Evolutionary conservation across 2,113 vertebrate species (phyloP), one percentile per base, ranked within the genome.

Genomic region (Phylloscopus trochilus): DNA sequence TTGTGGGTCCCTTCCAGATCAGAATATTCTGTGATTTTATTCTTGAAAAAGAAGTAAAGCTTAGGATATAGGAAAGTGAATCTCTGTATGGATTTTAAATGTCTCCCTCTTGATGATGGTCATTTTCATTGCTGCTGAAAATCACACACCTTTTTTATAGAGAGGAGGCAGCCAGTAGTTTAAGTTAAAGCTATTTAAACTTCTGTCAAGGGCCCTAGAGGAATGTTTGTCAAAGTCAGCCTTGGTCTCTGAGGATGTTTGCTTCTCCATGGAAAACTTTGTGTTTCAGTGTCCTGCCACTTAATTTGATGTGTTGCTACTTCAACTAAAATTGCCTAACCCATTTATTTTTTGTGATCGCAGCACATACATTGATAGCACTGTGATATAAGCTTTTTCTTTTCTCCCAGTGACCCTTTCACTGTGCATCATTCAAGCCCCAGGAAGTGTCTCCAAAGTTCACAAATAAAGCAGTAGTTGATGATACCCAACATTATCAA

Each of bases 51-150:
- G 35, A 63, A 91, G 51, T 84, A 80, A 72, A 75, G 46, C 31
- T 87, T 39, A 56, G 51, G 43, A 15, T 62, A 31, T n/a, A 79
- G 46, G 39, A 70, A 92, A 94, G 51, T 78, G 62, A 77, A 91
- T 46, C 37, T 37, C 43, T 60, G 31, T 80, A 47, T 86, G 68
- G 77, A 80, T 93, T 96, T 89, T 59, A 91, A 68, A 51, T 66
- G 30, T 88, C 67, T 87, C n/a, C 86, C 35, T 82, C 51, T 68
- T 59, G 66, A 30, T 51, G 58, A 70, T 67, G 72, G 69, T 92
- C 86, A 69, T 84, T 97, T 95, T 94, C 72, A 83, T n/a, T 86
- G 68, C 84, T 27, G 11, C 81, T 88, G 70, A 95, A 96, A 95
- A 92, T 89, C 64, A 85, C 23, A 30, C 56, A 41, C 41, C 41